Conservation (phyloP, 2,888 invertebrate genomes). For the Adineta ricciae region DNA sequence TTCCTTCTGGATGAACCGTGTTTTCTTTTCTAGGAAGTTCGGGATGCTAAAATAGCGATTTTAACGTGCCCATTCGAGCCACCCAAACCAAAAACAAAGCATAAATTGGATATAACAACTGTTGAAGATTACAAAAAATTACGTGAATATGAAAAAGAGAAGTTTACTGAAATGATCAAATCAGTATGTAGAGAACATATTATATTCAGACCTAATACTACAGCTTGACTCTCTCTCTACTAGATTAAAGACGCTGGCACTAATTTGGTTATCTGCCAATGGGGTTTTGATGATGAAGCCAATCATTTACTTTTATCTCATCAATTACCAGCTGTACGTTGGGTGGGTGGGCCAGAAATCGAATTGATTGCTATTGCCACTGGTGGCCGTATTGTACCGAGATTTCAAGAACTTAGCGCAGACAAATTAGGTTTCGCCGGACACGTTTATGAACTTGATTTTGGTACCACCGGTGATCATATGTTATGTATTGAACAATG, state of each 20-base stretch:
- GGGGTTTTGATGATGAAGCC: conserved; percentile 99
- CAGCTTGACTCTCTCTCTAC: no score
- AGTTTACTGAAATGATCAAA: conserved; percentile 83
- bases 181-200: conserved; percentile 43
- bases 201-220: background rate
- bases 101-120: conserved; percentile 91
- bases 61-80: conserved; percentile 99
- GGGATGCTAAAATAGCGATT: conserved; percentile 86
- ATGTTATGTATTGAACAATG: conserved; percentile 98
- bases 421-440: conserved; percentile 88
- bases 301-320: conserved; percentile 87
- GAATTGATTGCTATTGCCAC: conserved; percentile 98
- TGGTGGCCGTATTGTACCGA: conserved; percentile 90
- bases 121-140: conserved; percentile 87
- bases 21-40: conserved; percentile 49
- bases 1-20: no score
- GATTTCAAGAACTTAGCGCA: conserved; percentile 83
- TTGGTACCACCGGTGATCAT: conserved; percentile 81
- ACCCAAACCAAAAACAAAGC: conserved; percentile 98
- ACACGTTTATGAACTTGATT: conserved; percentile 77
- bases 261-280: conserved; percentile 92
- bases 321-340: conserved; percentile 82
- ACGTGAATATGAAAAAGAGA: conserved; percentile 82
- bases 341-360: conserved; percentile 99
- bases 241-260: conserved; percentile 76